Evolutionary conservation across 2,888 invertebrate species (phyloP).

Genomic region (Yponomeuta malinellus): DNA sequence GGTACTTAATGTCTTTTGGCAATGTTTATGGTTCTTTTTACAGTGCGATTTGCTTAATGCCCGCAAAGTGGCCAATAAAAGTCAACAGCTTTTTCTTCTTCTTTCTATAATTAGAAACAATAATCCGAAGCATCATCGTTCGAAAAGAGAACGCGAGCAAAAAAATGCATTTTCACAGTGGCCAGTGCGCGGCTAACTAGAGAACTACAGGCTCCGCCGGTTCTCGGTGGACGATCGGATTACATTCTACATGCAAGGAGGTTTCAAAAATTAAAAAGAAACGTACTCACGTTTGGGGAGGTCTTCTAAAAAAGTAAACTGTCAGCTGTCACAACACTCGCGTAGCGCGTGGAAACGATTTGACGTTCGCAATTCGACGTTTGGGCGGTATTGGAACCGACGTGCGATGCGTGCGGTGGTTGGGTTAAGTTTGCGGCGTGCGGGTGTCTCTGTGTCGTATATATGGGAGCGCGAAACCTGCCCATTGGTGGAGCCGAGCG

Average conservation of each 20-base stretch:
- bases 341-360: constrained; percentile 30
- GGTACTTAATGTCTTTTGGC: neutral
- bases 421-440: constrained; percentile 42
- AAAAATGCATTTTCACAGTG: constrained; percentile 13
- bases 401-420: constrained; percentile 13
- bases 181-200: constrained; percentile 8
- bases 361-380: constrained; percentile 20
- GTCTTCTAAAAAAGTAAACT: constrained; percentile 7
- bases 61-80: neutral
- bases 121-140: neutral
- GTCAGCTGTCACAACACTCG: constrained; percentile 38
- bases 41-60: neutral
- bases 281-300: constrained; percentile 45
- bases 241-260: constrained; percentile 2
- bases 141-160: constrained; percentile 9
- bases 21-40: neutral
- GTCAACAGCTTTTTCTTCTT: neutral
- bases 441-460: constrained; percentile 46
- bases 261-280: constrained; percentile 18
- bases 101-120: neutral
- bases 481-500: constrained; percentile 46
- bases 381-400: neutral
- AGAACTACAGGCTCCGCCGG: constrained; percentile 4
- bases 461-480: constrained; percentile 42
- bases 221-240: neutral